phyloP scores from a whole-genome alignment of 2,888 invertebrate species.

The Serripes groenlandicus region DNA sequence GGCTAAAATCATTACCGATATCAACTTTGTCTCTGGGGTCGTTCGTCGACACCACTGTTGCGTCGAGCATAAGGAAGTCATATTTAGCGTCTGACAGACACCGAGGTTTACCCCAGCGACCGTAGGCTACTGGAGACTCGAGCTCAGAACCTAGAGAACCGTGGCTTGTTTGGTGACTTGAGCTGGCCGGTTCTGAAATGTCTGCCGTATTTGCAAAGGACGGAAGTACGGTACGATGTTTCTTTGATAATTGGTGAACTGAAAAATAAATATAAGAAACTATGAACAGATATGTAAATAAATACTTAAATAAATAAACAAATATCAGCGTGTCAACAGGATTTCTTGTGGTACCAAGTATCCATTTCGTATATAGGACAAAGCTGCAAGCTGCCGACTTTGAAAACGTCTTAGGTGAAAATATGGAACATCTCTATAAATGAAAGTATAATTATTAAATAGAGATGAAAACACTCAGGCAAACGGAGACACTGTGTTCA shows the following conservation, averaged over 20 bases:
- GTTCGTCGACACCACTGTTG: constrained; percentile 76
- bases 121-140: constrained; percentile 75
- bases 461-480: no score
- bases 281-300: no score
- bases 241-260: constrained; percentile 59
- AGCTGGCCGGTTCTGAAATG: not conserved
- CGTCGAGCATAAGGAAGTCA: constrained; percentile 81
- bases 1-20: no score
- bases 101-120: constrained; percentile 82
- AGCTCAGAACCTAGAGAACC: constrained; percentile 5
- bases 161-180: not conserved
- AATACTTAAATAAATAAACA: no score
- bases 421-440: no score
- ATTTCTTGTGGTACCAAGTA: no score
- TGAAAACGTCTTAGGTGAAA: no score
- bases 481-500: no score
- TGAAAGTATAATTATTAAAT: no score
- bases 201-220: not conserved
- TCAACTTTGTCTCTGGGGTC: constrained; percentile 63
- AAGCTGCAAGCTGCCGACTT: no score
- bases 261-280: constrained; percentile 10
- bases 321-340: no score
- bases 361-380: no score
- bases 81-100: constrained; percentile 81
- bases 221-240: constrained; percentile 48